Conservation (phyloP, 2,888 invertebrate genomes). For the Thumatha senex region DNA sequence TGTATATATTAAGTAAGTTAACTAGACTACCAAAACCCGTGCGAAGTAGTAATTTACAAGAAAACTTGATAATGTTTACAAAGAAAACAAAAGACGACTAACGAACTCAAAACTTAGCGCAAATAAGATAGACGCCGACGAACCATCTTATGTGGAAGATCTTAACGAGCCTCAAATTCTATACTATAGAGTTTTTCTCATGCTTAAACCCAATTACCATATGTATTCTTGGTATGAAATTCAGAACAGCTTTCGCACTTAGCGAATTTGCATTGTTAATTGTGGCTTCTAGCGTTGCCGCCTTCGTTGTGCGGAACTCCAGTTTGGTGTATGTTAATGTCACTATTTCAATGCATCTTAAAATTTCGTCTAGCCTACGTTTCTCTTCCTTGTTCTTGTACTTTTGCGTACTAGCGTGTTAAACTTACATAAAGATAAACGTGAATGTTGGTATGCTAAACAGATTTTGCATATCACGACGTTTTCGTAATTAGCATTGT, state of each 20-base stretch:
- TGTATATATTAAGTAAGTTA: no score
- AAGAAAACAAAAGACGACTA: conserved; percentile 13
- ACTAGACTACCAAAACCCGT: not conserved
- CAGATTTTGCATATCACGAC: not conserved
- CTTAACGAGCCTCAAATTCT: conserved; percentile 52
- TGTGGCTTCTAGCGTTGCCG: conserved; percentile 50
- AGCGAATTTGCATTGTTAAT: conserved; percentile 81
- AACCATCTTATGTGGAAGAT: conserved; percentile 32
- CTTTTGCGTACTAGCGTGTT: conserved; percentile 15
- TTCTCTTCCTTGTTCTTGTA: conserved; percentile 25
- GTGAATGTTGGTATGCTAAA: not conserved
- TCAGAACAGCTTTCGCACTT: conserved; percentile 67
- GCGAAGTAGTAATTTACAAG: not conserved
- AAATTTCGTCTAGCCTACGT: conserved; percentile 21
- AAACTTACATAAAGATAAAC: conserved; percentile 5
- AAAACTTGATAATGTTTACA: conserved; percentile 3
- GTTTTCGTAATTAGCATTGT: not conserved
- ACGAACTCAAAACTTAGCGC: conserved; percentile 19
- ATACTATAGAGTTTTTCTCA: conserved; percentile 62
- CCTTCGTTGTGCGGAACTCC: conserved; percentile 32
- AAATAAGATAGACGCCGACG: conserved; percentile 17
- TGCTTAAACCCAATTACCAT: conserved; percentile 68
- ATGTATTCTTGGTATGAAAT: conserved; percentile 76
- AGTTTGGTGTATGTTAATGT: conserved; percentile 31
- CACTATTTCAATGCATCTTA: conserved; percentile 30